These are phyloP conservation scores for Drosophila teissieri DNA, from an alignment of 1,140 invertebrate species.

Conservation along the genomic window DNA sequence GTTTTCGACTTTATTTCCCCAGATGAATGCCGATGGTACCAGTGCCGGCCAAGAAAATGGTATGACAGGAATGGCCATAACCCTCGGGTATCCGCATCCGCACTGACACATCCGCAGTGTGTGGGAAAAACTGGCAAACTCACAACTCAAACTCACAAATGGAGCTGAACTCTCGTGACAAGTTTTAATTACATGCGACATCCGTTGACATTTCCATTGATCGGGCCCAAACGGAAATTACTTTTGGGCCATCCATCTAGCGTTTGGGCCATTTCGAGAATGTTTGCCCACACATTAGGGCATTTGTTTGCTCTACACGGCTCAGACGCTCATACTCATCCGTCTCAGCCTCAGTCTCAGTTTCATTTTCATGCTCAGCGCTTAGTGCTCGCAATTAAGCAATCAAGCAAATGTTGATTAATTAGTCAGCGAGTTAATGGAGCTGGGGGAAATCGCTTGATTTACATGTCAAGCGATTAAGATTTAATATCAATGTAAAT, in stretches of 20 bases:
- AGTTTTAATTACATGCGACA: slow-evolving; percentile 77
- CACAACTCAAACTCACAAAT: not conserved
- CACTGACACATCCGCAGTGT: slow-evolving; percentile 25
- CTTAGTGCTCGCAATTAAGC: slow-evolving; percentile 39
- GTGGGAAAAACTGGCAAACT: slow-evolving; percentile 49
- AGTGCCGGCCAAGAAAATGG: slow-evolving; percentile 28
- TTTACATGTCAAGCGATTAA: slow-evolving; percentile 57
- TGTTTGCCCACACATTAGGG: slow-evolving; percentile 63
- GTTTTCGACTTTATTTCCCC: slow-evolving; percentile 66
- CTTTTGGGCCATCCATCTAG: slow-evolving; percentile 47
- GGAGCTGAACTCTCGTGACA: slow-evolving; percentile 59
- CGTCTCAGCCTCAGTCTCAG: not conserved
- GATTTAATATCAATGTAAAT: slow-evolving; percentile 24
- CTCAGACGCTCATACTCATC: not conserved
- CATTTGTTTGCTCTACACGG: slow-evolving; percentile 26
- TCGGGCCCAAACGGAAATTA: slow-evolving; percentile 65
- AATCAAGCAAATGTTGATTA: slow-evolving; percentile 75
- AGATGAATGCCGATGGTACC: slow-evolving; percentile 34
- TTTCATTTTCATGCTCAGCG: slow-evolving; percentile 14
- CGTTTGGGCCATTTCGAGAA: slow-evolving; percentile 32
- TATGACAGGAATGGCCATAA: slow-evolving; percentile 43
- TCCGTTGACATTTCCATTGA: slow-evolving; percentile 45
- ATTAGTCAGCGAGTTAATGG: slow-evolving; percentile 61
- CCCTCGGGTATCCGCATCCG: slow-evolving; percentile 51
- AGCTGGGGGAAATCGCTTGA: slow-evolving; percentile 41